Percentiles rank a stretch among this genome's conserved stretches.
phyloP scores from a whole-genome alignment of 2,888 invertebrate genomes.

The Eledone cirrhosa region DNA sequence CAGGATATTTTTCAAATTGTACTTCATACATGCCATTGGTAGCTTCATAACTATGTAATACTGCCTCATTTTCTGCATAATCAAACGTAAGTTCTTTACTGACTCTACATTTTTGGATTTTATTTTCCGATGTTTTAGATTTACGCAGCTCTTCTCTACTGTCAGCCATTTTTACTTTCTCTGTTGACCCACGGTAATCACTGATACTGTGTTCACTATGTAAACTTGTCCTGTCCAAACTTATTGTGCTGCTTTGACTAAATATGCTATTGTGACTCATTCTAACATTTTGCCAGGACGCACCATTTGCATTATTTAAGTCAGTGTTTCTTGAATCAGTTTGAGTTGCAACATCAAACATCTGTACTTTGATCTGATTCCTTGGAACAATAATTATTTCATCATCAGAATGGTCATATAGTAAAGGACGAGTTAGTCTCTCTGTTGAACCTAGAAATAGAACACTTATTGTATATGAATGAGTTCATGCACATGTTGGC shows the following conservation, averaged over 20 bases:
- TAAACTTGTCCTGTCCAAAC: conserved; percentile 17
- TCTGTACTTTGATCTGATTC: conserved; percentile 32
- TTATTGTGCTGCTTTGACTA: conserved; percentile 22
- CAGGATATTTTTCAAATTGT: background rate
- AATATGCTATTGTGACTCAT: conserved; percentile 27
- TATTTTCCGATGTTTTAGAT: background rate
- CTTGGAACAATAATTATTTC: conserved; percentile 37
- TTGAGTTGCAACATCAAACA: conserved; percentile 43
- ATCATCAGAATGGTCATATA: conserved; percentile 33
- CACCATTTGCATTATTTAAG: conserved; percentile 30
- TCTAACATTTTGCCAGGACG: conserved; percentile 14
- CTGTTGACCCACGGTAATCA: conserved; percentile 16
- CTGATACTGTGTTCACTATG: conserved; percentile 1
- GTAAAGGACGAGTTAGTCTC: conserved; percentile 34
- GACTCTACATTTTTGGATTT: background rate
- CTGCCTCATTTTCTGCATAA: background rate
- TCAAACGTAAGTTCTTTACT: conserved; percentile 9
- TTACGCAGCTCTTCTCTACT: conserved; percentile 17
- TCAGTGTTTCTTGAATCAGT: conserved; percentile 37
- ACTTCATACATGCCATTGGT: background rate
- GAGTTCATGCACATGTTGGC: too few species aligned
- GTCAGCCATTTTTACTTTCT: conserved; percentile 14
- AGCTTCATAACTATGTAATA: background rate
- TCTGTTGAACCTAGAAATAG: conserved; percentile 42
- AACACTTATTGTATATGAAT: too few species aligned